Evolutionary conservation across 2,888 invertebrate species (phyloP), one percentile per base, ranked within the genome.

Genomic region (Priocnemis perturbator): DNA sequence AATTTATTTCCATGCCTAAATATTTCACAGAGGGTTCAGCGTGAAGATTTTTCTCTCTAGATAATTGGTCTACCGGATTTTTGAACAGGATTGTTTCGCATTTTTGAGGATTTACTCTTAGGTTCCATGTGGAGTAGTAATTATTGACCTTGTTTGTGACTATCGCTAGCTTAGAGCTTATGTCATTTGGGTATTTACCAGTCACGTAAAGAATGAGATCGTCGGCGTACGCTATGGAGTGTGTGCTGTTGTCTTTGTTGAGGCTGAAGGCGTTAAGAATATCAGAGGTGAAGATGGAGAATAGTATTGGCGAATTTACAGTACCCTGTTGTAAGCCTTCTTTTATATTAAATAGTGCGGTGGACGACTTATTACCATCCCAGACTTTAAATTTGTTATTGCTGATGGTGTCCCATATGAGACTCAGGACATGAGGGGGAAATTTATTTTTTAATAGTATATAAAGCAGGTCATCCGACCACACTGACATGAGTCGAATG

Each of bases 261-360:
- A 59, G 23, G 3, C 20, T 1, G 21, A 59, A 23, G 9, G n/a
- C 14, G 3, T 15, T 21, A 19, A 45, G 7, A 2, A 45, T 15
- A 3, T 59, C 47, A 15, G 11, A 20, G 14, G 37, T n/a, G 14
- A 21, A 59, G 7, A 45, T 45, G 19, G 20, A 47, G 7, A 59
- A 59, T 17, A 59, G 44, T 3, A 2, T 5, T n/a, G n/a, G n/a
- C 0, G 73, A 61, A 5, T 62, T 74, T 0, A 77, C 67, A 0
- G 73, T 63, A 0, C 76, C 73, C 26, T 79, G 76, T 7, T 76
- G 71, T 4, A 79, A 2, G 0, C 74, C 75, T 19, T 79, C 71
- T n/a, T n/a, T n/a, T n/a, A n/a, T n/a, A n/a, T n/a, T n/a, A n/a
- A n/a, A n/a, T n/a, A n/a, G n/a, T n/a, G n/a, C n/a, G n/a, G n/a